These are phyloP conservation scores for Atherix ibis DNA, from an alignment of 2,888 invertebrate species.

Conservation along the genomic window DNA sequence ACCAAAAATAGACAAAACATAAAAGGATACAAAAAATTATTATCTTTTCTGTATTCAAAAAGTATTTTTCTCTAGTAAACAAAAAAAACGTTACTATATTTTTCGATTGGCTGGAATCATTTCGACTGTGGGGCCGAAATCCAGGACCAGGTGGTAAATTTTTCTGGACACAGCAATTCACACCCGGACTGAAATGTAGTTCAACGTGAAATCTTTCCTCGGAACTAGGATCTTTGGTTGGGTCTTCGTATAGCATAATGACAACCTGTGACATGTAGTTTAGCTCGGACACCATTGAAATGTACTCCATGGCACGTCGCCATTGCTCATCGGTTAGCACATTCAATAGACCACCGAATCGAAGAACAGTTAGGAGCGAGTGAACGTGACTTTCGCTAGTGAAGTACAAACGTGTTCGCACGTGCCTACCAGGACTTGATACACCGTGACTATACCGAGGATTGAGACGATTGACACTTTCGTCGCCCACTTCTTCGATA, in stretches of 20 bases:
- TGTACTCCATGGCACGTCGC: slow-evolving; percentile 96
- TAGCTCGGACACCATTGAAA: slow-evolving; percentile 91
- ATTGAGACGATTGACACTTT: slow-evolving; percentile 89
- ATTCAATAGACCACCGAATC: slow-evolving; percentile 80
- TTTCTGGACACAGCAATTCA: slow-evolving; percentile 90
- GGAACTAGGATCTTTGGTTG: slow-evolving; percentile 81
- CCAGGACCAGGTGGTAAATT: slow-evolving; percentile 87
- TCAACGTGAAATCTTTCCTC: slow-evolving; percentile 96
- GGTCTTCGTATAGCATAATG: slow-evolving; percentile 97
- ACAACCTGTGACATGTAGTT: slow-evolving; percentile 99
- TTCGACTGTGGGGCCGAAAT: slow-evolving; percentile 79
- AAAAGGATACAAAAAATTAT: background rate
- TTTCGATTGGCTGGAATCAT: slow-evolving; percentile 55
- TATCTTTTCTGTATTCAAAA: slow-evolving; percentile 1
- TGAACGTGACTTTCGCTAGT: slow-evolving; percentile 99
- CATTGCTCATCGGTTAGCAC: slow-evolving; percentile 90
- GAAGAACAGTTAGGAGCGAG: slow-evolving; percentile 85
- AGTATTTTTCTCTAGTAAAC: background rate
- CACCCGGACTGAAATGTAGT: slow-evolving; percentile 96
- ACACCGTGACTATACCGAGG: slow-evolving; percentile 97
- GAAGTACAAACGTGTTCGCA: slow-evolving; percentile 95
- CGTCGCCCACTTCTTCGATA: slow-evolving; percentile 83
- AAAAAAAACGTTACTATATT: slow-evolving; percentile 35
- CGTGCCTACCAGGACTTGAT: slow-evolving; percentile 94
- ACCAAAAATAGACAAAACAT: slow-evolving; percentile 10